A percentile compares a stretch with the other conserved stretches of the same genome.
These are phyloP conservation scores for Diloba caeruleocephala DNA, from an alignment of 2,888 invertebrate species.

Conservation along the genomic window DNA sequence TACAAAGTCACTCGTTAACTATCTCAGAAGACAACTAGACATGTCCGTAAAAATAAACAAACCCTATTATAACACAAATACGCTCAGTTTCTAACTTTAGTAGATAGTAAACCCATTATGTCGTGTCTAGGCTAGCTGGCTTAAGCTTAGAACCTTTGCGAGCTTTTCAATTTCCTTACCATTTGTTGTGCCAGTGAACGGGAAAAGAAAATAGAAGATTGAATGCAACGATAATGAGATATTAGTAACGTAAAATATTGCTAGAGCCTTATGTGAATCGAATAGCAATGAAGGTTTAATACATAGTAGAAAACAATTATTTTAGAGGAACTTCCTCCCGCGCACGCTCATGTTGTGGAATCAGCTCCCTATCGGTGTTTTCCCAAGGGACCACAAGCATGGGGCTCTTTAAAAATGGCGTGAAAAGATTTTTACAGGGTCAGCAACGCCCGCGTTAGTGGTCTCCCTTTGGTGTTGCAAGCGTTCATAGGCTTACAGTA, in stretches of 20 bases:
- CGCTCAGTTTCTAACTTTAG: conserved; percentile 31
- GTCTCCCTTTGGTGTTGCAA: too few relatives aligned
- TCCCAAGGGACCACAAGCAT: too few relatives aligned
- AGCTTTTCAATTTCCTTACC: conserved; percentile 52
- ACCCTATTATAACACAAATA: conserved; percentile 39
- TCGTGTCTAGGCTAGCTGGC: conserved; percentile 26
- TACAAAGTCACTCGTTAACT: conserved; percentile 10
- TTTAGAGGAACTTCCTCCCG: too few relatives aligned
- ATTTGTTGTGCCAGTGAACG: conserved; percentile 27
- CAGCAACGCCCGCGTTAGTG: too few relatives aligned
- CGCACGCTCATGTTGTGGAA: too few relatives aligned
- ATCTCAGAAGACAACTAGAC: conserved; percentile 18
- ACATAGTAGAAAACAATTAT: conserved; percentile 19
- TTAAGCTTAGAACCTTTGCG: conserved; percentile 45
- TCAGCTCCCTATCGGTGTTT: too few relatives aligned
- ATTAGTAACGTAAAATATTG: conserved; percentile 9
- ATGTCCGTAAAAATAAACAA: conserved; percentile 38
- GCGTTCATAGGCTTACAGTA: too few relatives aligned
- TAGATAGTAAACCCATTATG: conserved; percentile 50
- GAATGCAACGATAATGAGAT: conserved; percentile 8
- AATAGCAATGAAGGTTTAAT: not conserved
- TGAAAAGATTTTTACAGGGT: too few relatives aligned
- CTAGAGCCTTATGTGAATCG: not conserved
- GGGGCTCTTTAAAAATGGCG: too few relatives aligned
- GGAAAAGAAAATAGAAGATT: conserved; percentile 20